Evolutionary conservation across 2,113 vertebrate genomes (phyloP).

Genomic region (Columba janthina): DNA sequence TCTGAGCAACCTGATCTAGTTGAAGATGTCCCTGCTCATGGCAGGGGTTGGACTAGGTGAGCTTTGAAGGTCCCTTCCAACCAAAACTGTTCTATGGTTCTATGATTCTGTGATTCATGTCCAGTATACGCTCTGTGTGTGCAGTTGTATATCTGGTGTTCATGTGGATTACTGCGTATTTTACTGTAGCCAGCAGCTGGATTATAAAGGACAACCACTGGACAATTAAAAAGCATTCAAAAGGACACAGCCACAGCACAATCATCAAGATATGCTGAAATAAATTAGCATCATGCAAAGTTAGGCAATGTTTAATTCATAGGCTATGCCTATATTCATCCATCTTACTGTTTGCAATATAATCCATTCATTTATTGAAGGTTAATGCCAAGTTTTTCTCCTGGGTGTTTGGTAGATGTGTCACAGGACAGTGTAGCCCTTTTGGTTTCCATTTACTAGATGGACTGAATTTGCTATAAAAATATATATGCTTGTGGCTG

Average conservation of each 20-base stretch:
- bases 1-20: no score
- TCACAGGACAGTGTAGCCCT: conserved; percentile 9
- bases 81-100: no score
- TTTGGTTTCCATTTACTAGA: conserved; percentile 37
- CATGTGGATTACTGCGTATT: neutral
- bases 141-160: neutral
- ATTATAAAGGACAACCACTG: conserved; percentile 57
- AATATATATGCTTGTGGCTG: neutral
- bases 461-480: neutral
- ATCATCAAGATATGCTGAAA: conserved; percentile 59
- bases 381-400: conserved; percentile 65
- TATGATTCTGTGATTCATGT: no score
- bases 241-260: conserved; percentile 48
- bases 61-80: no score
- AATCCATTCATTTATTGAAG: conserved; percentile 67
- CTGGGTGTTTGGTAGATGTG: conserved; percentile 32
- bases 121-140: neutral
- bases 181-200: conserved; percentile 42
- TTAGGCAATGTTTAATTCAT: conserved; percentile 73
- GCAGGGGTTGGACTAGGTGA: no score
- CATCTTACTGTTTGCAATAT: conserved; percentile 63
- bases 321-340: conserved; percentile 62
- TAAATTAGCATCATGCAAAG: conserved; percentile 70
- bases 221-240: conserved; percentile 56
- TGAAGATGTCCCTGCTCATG: no score